phyloP scores from a whole-genome alignment of 2,797 vertebrate species.

The Peromyscus eremicus region DNA sequence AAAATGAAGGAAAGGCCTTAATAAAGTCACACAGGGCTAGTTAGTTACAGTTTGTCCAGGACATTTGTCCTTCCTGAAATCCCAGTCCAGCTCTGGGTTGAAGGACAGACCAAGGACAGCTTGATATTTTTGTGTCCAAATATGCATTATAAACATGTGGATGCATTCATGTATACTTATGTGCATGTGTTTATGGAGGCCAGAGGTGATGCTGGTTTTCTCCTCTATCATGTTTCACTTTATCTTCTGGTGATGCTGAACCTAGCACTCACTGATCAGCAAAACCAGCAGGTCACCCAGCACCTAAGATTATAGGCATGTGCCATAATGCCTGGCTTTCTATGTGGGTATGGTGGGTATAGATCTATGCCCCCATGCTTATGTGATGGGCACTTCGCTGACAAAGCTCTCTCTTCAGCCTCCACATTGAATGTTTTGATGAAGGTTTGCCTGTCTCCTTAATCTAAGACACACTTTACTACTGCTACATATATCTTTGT shows the following conservation, averaged over 20 bases:
- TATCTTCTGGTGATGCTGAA: neutral
- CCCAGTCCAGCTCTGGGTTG: neutral
- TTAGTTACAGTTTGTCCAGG: neutral
- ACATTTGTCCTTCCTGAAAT: slow-evolving; percentile 12
- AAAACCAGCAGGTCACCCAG: neutral
- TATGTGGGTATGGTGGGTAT: neutral
- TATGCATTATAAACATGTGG: neutral
- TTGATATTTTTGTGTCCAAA: neutral
- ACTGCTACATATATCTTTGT: neutral
- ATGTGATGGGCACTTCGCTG: neutral
- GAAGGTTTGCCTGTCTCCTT: neutral
- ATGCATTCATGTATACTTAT: neutral
- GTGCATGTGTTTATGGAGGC: neutral
- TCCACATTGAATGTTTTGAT: neutral
- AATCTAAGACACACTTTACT: neutral
- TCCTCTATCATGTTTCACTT: neutral
- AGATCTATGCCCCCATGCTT: neutral
- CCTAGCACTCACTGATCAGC: neutral
- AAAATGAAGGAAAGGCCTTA: slow-evolving; percentile 49
- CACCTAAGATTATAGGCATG: neutral
- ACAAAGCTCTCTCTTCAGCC: neutral
- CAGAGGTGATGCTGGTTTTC: neutral
- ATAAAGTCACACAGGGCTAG: neutral
- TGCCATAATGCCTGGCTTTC: neutral
- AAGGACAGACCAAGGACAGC: slow-evolving; percentile 1